phyloP scores from a whole-genome alignment of 2,888 invertebrate species.

The Xestia rhomboidea region DNA sequence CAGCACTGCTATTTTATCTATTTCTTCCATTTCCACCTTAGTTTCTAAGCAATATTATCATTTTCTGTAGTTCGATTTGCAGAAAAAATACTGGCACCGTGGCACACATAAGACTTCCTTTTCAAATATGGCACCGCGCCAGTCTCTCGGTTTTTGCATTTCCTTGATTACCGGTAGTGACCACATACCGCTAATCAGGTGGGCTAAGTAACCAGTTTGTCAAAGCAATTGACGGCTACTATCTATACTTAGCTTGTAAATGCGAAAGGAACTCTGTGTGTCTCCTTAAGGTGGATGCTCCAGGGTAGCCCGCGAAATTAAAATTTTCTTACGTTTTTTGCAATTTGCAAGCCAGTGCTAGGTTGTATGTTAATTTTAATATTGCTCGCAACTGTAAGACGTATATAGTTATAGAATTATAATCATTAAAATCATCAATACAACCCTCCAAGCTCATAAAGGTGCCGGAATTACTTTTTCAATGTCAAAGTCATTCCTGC shows the following conservation, averaged over 20 bases:
- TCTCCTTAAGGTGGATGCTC: too few relatives aligned
- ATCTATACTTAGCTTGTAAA: background rate
- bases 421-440: too few relatives aligned
- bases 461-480: too few relatives aligned
- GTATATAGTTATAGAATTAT: too few relatives aligned
- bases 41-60: background rate
- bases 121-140: slow-evolving; percentile 5
- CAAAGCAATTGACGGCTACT: background rate
- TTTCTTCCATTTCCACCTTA: background rate
- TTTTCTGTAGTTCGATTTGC: background rate
- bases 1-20: background rate
- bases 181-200: background rate
- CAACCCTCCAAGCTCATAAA: too few relatives aligned
- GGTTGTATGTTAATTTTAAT: too few relatives aligned
- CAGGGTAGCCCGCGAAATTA: too few relatives aligned
- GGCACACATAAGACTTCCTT: slow-evolving; percentile 6
- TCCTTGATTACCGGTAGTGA: background rate
- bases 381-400: too few relatives aligned
- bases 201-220: background rate
- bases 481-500: too few relatives aligned
- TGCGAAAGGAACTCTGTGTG: background rate
- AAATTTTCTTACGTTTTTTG: too few relatives aligned
- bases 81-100: slow-evolving; percentile 1
- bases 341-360: too few relatives aligned
- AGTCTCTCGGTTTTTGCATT: background rate